Percentiles rank a stretch among this genome's conserved stretches.
Evolutionary conservation across 2,888 invertebrate species (phyloP).

Genomic region (Thumatha senex): DNA sequence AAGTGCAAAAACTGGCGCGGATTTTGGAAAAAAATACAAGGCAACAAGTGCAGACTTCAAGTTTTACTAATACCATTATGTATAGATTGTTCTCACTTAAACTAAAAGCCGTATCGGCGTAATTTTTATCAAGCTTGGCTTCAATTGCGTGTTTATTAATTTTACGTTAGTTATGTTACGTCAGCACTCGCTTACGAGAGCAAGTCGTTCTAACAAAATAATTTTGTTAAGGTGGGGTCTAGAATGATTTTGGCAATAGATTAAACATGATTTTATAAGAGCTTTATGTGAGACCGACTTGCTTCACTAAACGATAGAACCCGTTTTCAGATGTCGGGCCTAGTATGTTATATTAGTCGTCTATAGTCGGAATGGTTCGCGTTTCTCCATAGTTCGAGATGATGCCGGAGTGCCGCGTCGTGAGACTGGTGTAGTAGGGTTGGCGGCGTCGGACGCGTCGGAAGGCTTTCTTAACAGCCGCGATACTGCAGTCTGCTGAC

Average conservation of each 20-base stretch:
- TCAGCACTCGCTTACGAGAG: slow-evolving; percentile 53
- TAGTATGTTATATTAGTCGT: slow-evolving; percentile 43
- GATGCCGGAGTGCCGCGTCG: slow-evolving; percentile 70
- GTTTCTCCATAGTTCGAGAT: slow-evolving; percentile 79
- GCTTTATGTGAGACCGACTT: slow-evolving; percentile 53
- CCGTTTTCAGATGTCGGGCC: slow-evolving; percentile 25
- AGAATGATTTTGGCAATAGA: slow-evolving; percentile 37
- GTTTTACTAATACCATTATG: slow-evolving; percentile 72
- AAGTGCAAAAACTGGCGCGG: slow-evolving; percentile 65
- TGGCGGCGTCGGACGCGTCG: slow-evolving; percentile 86
- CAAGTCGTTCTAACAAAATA: slow-evolving; percentile 50
- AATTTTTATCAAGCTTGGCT: slow-evolving; percentile 75
- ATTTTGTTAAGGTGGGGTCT: slow-evolving; percentile 32
- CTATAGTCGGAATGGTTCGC: slow-evolving; percentile 90
- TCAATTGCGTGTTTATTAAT: slow-evolving; percentile 77
- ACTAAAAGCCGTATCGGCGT: slow-evolving; percentile 75
- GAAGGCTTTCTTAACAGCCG: slow-evolving; percentile 86
- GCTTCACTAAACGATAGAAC: slow-evolving; percentile 42
- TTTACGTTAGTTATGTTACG: slow-evolving; percentile 68
- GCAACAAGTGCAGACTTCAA: slow-evolving; percentile 83
- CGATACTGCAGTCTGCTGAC: slow-evolving; percentile 85
- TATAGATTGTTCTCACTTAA: slow-evolving; percentile 63
- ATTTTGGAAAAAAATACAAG: slow-evolving; percentile 78
- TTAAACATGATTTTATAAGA: slow-evolving; percentile 35
- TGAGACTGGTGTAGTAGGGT: slow-evolving; percentile 71